Percentiles rank a stretch among this genome's conserved stretches.
Conservation (phyloP, 2,888 invertebrate genomes). For the Danaus chrysippus region DNA sequence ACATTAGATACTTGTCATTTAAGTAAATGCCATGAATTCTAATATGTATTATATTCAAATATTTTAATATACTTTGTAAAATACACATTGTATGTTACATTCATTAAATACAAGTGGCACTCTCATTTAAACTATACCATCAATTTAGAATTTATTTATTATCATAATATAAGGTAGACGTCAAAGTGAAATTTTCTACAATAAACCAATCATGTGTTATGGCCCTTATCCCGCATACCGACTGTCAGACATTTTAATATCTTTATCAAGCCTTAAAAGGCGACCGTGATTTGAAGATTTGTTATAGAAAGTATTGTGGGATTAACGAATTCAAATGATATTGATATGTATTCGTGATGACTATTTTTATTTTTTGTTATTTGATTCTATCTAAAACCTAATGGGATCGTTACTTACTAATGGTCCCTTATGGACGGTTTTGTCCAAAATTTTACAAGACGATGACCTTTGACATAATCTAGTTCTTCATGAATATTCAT, state of each 20-base stretch:
- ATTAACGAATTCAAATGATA: conserved; percentile 19
- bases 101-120: not conserved
- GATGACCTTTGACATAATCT: no score
- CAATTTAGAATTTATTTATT: not conserved
- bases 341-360: conserved; percentile 4
- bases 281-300: conserved; percentile 22
- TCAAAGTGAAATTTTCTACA: not conserved
- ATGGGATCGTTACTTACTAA: not conserved
- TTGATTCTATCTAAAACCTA: not conserved
- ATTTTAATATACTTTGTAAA: no score
- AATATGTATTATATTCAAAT: no score
- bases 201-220: not conserved
- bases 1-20: no score
- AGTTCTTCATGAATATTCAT: no score
- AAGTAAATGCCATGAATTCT: no score
- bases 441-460: no score
- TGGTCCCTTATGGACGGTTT: no score
- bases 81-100: not conserved
- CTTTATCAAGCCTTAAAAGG: conserved; percentile 28
- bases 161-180: no score
- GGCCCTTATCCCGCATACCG: conserved; percentile 17
- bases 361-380: not conserved
- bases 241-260: conserved; percentile 26
- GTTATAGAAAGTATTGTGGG: conserved; percentile 9
- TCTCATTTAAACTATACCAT: not conserved